phyloP scores from a whole-genome alignment of 1,140 invertebrate species.

The Drosophila lacertosa region DNA sequence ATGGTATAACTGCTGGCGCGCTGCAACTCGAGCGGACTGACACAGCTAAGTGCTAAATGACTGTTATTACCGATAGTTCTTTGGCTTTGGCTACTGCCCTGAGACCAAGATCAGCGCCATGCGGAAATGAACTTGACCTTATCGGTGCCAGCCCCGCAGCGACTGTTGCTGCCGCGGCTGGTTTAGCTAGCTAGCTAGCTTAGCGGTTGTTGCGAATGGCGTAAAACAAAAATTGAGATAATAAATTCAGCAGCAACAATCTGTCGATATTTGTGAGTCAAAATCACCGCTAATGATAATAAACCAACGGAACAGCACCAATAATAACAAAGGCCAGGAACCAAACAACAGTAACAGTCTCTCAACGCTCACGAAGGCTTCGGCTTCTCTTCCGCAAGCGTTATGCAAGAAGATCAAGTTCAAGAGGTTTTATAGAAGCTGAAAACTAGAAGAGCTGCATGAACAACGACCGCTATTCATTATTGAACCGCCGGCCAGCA shows the following conservation, averaged over 20 bases:
- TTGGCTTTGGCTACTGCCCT: conserved; percentile 8
- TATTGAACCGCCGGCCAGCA: background rate
- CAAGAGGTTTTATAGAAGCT: conserved; percentile 41
- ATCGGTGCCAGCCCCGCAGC: conserved; percentile 54
- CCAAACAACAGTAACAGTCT: conserved; percentile 5
- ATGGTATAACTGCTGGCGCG: background rate
- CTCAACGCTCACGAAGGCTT: conserved; percentile 35
- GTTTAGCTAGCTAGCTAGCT: conserved; percentile 19
- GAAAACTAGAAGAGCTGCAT: conserved; percentile 41
- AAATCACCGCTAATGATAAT: conserved; percentile 64
- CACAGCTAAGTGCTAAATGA: conserved; percentile 19
- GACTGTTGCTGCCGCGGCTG: conserved; percentile 1
- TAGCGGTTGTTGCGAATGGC: conserved; percentile 48
- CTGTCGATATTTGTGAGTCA: conserved; percentile 72
- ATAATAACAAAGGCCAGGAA: conserved; percentile 33
- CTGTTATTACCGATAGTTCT: conserved; percentile 32
- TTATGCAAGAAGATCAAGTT: conserved; percentile 66
- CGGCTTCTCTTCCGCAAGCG: conserved; percentile 51
- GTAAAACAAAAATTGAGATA: conserved; percentile 61
- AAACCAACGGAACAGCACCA: conserved; percentile 69
- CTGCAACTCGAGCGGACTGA: conserved; percentile 19
- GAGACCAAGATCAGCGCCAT: conserved; percentile 37
- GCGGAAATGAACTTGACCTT: conserved; percentile 81
- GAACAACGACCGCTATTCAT: conserved; percentile 22
- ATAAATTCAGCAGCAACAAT: conserved; percentile 61